Conservation (phyloP, 2,113 vertebrate genomes). For the Aleadryas rufinucha region DNA sequence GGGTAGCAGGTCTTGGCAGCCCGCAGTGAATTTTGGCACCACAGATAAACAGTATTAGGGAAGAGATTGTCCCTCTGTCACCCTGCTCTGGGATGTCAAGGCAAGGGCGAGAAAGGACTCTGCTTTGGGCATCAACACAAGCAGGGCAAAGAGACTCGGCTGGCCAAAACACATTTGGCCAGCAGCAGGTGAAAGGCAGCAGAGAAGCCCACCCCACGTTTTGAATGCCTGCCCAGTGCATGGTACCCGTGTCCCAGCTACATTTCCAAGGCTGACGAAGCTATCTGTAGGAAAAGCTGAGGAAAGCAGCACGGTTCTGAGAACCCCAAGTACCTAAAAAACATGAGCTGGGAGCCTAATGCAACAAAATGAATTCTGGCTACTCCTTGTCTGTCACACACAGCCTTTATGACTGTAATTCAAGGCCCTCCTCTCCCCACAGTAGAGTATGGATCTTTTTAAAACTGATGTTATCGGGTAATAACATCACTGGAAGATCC, state of each 20-base stretch:
- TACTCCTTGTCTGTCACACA: background rate
- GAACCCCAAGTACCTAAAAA: background rate
- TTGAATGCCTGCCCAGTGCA: background rate
- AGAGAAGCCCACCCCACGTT: accelerated
- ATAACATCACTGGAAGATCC: background rate
- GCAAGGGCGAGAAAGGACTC: background rate
- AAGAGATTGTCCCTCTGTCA: background rate
- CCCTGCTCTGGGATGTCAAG: background rate
- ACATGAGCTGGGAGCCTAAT: background rate
- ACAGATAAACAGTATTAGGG: background rate
- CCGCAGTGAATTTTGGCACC: background rate
- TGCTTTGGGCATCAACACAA: background rate
- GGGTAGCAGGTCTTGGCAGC: background rate
- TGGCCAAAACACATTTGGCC: accelerated
- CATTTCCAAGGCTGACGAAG: background rate
- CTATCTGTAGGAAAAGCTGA: background rate
- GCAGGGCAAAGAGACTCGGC: background rate
- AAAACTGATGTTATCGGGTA: background rate
- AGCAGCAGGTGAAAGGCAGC: background rate
- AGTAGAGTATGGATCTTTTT: background rate
- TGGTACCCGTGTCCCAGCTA: background rate
- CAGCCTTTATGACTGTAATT: background rate
- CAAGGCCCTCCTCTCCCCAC: background rate
- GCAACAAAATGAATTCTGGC: background rate
- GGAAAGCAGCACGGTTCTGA: accelerated